Conservation (phyloP, 92 coral and sea anemone species). For the Pocillopora grandis region DNA sequence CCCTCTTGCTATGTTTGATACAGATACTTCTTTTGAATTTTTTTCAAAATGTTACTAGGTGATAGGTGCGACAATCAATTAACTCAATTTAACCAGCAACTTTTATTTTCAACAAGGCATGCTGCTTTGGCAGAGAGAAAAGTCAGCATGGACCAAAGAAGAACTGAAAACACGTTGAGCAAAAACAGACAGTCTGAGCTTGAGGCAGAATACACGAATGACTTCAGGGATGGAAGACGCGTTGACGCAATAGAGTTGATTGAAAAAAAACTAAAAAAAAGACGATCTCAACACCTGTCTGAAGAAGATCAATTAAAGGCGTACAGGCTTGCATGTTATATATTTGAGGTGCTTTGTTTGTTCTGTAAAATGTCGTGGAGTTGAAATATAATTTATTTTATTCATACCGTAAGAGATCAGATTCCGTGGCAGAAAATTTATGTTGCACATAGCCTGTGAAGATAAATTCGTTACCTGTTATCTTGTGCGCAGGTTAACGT, state of each 20-base stretch:
- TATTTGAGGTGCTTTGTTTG: conserved; percentile 9
- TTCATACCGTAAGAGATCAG: too few species aligned
- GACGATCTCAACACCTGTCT: not conserved
- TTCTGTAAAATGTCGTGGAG: too few species aligned
- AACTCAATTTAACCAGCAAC: not conserved
- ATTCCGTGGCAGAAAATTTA: too few species aligned
- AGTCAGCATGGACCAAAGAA: conserved; percentile 16
- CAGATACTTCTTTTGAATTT: not conserved
- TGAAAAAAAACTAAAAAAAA: not conserved
- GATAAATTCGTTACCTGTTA: too few species aligned
- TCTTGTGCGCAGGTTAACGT: too few species aligned
- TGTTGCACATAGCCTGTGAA: too few species aligned
- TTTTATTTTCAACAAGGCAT: not conserved
- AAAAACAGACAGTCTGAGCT: conserved; percentile 26
- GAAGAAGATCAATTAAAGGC: not conserved
- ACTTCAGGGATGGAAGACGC: conserved; percentile 8
- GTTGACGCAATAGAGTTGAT: conserved; percentile 2
- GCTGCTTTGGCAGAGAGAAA: conserved; percentile 14
- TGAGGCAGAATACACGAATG: not conserved
- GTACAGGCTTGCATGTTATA: conserved; percentile 12
- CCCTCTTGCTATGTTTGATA: not conserved
- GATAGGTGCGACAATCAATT: too few species aligned
- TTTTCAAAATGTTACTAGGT: too few species aligned
- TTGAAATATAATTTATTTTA: too few species aligned
- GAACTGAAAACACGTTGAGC: conserved; percentile 10